phyloP scores from a whole-genome alignment of 2,113 vertebrate species.

The Andinoacara biseriatus region DNA sequence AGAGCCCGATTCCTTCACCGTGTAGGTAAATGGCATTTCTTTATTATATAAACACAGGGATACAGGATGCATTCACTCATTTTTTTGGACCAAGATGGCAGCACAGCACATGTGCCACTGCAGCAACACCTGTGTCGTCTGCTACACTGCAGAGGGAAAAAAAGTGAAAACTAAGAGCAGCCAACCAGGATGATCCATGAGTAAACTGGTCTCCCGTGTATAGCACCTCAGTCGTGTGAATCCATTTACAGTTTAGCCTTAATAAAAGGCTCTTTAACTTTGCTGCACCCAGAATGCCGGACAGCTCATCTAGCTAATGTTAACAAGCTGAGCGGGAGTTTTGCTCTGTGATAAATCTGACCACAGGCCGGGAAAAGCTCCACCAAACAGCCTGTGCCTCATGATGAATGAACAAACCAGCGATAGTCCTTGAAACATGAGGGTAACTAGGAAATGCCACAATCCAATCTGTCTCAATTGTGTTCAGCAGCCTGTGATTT shows the following conservation, averaged over 20 bases:
- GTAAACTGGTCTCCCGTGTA: constrained; percentile 3
- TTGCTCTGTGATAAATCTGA: constrained; percentile 56
- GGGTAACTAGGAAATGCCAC: constrained; percentile 61
- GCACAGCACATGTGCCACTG: background rate
- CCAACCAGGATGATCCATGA: constrained; percentile 8
- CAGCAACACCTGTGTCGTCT: background rate
- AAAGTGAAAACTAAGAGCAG: background rate
- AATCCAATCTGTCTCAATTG: constrained; percentile 72
- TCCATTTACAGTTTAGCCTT: constrained; percentile 54
- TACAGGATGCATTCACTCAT: background rate
- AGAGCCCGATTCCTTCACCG: background rate
- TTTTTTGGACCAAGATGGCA: background rate
- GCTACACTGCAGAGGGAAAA: background rate
- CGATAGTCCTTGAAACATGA: constrained; percentile 68
- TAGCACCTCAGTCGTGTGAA: constrained; percentile 11
- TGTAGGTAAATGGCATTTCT: background rate
- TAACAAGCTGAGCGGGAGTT: constrained; percentile 39
- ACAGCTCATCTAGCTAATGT: constrained; percentile 49
- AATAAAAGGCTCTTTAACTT: constrained; percentile 45
- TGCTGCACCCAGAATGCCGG: constrained; percentile 33
- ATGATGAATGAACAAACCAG: constrained; percentile 64
- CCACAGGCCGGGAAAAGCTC: constrained; percentile 37
- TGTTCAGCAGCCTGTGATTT: constrained; percentile 64
- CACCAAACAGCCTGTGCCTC: constrained; percentile 36
- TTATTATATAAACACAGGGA: background rate